phyloP scores from a whole-genome alignment of 2,888 invertebrate genomes.

The Archips crataeganus region DNA sequence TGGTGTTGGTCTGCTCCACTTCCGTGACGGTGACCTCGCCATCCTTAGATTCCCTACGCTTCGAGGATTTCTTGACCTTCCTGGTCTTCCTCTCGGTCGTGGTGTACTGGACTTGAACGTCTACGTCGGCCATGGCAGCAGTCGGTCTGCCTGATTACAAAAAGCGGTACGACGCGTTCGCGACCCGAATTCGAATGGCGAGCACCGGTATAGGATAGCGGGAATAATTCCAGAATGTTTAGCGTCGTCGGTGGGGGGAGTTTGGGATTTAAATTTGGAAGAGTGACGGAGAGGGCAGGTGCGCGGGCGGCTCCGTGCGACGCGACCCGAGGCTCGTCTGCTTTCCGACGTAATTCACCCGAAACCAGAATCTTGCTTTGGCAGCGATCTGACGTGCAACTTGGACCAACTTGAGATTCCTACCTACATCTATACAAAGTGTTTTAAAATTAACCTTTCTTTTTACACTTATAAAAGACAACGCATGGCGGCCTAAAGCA shows the following conservation, averaged over 20 bases:
- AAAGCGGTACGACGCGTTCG: slow-evolving; percentile 81
- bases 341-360: slow-evolving; percentile 53
- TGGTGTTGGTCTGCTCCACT: slow-evolving; percentile 88
- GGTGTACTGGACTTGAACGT: slow-evolving; percentile 94
- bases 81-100: slow-evolving; percentile 96
- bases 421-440: background rate
- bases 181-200: slow-evolving; percentile 86
- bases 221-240: slow-evolving; percentile 86
- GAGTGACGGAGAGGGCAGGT: slow-evolving; percentile 86
- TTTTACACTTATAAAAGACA: no score
- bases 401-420: background rate
- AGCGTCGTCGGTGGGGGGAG: slow-evolving; percentile 80
- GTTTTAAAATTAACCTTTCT: background rate
- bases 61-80: slow-evolving; percentile 94
- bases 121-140: slow-evolving; percentile 94
- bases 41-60: slow-evolving; percentile 91
- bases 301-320: slow-evolving; percentile 81
- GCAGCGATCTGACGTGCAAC: background rate
- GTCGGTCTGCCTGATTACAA: slow-evolving; percentile 59
- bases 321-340: slow-evolving; percentile 66
- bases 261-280: slow-evolving; percentile 86
- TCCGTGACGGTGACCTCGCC: slow-evolving; percentile 94
- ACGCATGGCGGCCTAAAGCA: no score
- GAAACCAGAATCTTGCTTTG: slow-evolving; percentile 54
- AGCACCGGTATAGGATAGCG: slow-evolving; percentile 80